Percentiles rank a stretch among this genome's conserved stretches.
Conservation (phyloP, 2,797 vertebrate genomes). For the Harpagifer antarcticus region DNA sequence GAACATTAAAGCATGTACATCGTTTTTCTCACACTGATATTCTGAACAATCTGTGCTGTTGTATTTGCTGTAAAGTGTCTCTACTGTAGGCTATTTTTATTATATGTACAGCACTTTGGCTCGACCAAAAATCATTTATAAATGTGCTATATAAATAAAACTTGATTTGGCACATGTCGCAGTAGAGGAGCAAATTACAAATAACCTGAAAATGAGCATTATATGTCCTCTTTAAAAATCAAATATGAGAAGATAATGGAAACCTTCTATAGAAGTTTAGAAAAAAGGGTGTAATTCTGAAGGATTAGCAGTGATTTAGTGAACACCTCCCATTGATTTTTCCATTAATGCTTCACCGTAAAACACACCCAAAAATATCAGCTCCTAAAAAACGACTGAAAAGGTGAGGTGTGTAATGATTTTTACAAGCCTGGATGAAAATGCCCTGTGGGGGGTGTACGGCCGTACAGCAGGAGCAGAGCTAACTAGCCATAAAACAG, state of each 20-base stretch:
- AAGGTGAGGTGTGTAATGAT: slow-evolving; percentile 56
- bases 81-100: no score
- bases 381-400: slow-evolving; percentile 20
- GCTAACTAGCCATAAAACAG: slow-evolving; percentile 76
- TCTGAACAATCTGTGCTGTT: no score
- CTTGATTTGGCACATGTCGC: no score
- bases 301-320: slow-evolving; percentile 9
- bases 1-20: no score
- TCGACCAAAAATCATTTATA: no score
- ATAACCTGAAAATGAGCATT: no score
- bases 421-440: slow-evolving; percentile 63
- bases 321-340: background rate
- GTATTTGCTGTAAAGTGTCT: no score
- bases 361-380: background rate
- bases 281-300: background rate
- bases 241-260: slow-evolving; percentile 27
- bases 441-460: slow-evolving; percentile 50
- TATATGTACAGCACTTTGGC: no score
- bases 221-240: background rate
- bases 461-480: slow-evolving; percentile 65
- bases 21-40: no score
- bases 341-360: background rate
- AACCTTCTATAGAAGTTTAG: slow-evolving; percentile 9
- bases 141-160: no score
- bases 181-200: no score